phyloP scores from a whole-genome alignment of 2,113 vertebrate genomes.

The Mormoops blainvillei region DNA sequence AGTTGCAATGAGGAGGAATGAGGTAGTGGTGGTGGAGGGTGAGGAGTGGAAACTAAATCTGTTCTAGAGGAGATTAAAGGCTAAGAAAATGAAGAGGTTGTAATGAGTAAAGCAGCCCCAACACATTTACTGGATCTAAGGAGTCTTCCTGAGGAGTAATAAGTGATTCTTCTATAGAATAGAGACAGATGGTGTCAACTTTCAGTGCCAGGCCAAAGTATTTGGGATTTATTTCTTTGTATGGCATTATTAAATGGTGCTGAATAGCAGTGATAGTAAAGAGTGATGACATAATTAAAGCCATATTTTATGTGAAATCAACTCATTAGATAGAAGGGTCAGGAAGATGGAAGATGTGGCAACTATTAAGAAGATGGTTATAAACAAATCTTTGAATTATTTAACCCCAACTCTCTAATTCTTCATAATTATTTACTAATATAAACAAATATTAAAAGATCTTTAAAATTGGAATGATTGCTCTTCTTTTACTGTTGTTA shows the following conservation, averaged over 20 bases:
- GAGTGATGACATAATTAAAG: slow-evolving; percentile 23
- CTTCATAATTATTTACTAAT: not conserved
- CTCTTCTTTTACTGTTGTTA: not conserved
- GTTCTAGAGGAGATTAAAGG: not conserved
- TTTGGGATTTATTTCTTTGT: slow-evolving; percentile 8
- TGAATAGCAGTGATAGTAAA: not conserved
- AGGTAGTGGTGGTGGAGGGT: not conserved
- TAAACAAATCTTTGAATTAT: slow-evolving; percentile 37
- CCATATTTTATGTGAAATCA: slow-evolving; percentile 18
- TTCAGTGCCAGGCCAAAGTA: not conserved
- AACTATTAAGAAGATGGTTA: not conserved
- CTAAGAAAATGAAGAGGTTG: not conserved
- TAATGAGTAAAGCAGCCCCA: not conserved
- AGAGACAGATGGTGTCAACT: not conserved
- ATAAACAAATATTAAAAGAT: not conserved
- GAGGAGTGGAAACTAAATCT: not conserved
- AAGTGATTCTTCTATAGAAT: not conserved
- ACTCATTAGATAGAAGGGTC: slow-evolving; percentile 6
- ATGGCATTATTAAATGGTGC: slow-evolving; percentile 19
- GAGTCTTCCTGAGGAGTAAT: not conserved
- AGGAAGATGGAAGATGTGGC: not conserved
- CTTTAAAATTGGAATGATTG: not conserved
- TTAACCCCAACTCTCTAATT: not conserved
- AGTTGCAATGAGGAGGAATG: not conserved
- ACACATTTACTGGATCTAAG: not conserved